Evolutionary conservation across 2,888 invertebrate species (phyloP).

Genomic region (Iphiclides podalirius): DNA sequence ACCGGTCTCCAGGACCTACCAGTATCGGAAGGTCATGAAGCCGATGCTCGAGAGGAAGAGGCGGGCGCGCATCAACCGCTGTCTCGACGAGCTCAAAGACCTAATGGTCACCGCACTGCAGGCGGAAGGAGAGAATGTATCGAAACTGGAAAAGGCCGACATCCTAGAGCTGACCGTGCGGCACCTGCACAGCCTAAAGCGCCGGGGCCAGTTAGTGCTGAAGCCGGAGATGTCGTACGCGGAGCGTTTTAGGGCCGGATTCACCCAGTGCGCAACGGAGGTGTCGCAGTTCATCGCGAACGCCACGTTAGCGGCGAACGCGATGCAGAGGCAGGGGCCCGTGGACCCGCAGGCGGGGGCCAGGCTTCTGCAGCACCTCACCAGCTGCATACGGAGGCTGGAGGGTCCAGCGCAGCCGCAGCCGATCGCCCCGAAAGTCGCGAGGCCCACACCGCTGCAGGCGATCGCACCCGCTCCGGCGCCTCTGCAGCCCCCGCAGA

Average conservation of each 20-base stretch:
- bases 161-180: slow-evolving; percentile 91
- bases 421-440: slow-evolving; percentile 72
- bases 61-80: slow-evolving; percentile 92
- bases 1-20: slow-evolving; percentile 92
- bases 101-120: slow-evolving; percentile 92
- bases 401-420: slow-evolving; percentile 83
- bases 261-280: slow-evolving; percentile 93
- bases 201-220: slow-evolving; percentile 81
- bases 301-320: slow-evolving; percentile 88
- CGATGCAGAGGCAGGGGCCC: slow-evolving; percentile 81
- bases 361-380: slow-evolving; percentile 90
- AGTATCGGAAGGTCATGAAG: slow-evolving; percentile 96
- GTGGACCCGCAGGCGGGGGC: slow-evolving; percentile 92
- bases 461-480: no score
- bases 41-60: slow-evolving; percentile 93
- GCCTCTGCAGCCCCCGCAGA: slow-evolving; percentile 42
- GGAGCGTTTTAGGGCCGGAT: slow-evolving; percentile 91
- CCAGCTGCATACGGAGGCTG: slow-evolving; percentile 83
- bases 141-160: slow-evolving; percentile 92
- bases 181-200: slow-evolving; percentile 89
- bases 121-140: slow-evolving; percentile 93
- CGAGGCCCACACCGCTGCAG: slow-evolving; percentile 67
- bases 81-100: slow-evolving; percentile 93
- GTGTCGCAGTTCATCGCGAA: slow-evolving; percentile 84
- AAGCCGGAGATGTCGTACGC: slow-evolving; percentile 85